Evolutionary conservation across 2,888 invertebrate species (phyloP).

Genomic region (Pachliopta kotzebuea): DNA sequence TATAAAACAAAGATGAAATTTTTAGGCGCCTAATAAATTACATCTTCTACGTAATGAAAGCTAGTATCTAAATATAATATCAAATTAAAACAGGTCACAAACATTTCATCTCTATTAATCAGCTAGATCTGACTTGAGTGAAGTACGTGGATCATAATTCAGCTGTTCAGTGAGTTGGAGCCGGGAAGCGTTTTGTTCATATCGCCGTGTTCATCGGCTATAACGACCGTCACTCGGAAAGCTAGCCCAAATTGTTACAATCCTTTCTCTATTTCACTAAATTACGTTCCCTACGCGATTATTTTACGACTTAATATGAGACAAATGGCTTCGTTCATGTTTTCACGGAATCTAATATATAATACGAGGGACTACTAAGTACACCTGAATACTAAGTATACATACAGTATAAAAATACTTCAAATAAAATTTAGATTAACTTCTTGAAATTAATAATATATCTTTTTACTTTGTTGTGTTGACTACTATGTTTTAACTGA

Average conservation of each 20-base stretch:
- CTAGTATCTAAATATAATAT: background rate
- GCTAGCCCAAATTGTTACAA: constrained; percentile 35
- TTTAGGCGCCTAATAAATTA: no score
- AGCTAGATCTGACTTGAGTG: constrained; percentile 59
- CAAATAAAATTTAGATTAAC: no score
- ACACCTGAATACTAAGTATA: no score
- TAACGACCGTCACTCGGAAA: constrained; percentile 46
- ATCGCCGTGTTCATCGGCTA: constrained; percentile 57
- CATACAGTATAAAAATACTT: no score
- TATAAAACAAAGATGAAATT: constrained; percentile 14
- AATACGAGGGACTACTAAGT: background rate
- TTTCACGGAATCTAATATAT: background rate
- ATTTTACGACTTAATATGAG: background rate
- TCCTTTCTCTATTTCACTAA: constrained; percentile 24
- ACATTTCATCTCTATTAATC: constrained; percentile 68
- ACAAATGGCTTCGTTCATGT: constrained; percentile 8
- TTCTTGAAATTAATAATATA: no score
- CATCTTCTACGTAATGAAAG: background rate
- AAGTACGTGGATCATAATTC: constrained; percentile 68
- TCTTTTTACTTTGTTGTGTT: no score
- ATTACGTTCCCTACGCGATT: background rate
- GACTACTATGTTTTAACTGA: no score
- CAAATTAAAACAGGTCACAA: constrained; percentile 28
- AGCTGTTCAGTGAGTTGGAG: constrained; percentile 57
- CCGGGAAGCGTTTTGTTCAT: constrained; percentile 72